Evolutionary conservation across 2,888 invertebrate species (phyloP).

Genomic region (Phrixothrix hirtus): DNA sequence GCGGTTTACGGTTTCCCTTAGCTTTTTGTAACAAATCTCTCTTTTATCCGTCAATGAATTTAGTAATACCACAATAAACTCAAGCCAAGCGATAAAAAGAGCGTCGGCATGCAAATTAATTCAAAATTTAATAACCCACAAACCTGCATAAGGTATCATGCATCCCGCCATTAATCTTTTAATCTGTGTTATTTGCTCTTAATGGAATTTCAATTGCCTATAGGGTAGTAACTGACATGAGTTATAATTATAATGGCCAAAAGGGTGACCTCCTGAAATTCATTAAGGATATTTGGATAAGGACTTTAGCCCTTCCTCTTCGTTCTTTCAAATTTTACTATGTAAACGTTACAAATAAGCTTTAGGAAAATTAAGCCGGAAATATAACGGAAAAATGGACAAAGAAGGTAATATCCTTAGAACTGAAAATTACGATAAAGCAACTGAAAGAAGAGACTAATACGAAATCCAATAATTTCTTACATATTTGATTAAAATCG

Average conservation of each 20-base stretch:
- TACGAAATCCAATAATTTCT: too few relatives aligned
- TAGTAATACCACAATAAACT: slow-evolving; percentile 18
- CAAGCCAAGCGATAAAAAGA: slow-evolving; percentile 15
- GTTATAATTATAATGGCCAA: slow-evolving; percentile 24
- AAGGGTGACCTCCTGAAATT: slow-evolving; percentile 20
- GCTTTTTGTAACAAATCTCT: slow-evolving; percentile 9
- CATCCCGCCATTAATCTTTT: slow-evolving; percentile 31
- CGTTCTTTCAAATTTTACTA: too few relatives aligned
- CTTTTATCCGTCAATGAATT: slow-evolving; percentile 10
- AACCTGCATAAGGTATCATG: slow-evolving; percentile 26
- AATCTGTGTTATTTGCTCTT: slow-evolving; percentile 31
- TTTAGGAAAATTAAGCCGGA: too few relatives aligned
- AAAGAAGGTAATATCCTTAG: too few relatives aligned
- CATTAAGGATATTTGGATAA: too few relatives aligned
- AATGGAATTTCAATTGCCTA: slow-evolving; percentile 30
- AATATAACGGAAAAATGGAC: too few relatives aligned
- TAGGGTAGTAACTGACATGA: slow-evolving; percentile 20
- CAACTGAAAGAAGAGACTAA: too few relatives aligned
- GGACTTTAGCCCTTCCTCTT: too few relatives aligned
- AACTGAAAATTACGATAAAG: too few relatives aligned
- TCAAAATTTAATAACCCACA: slow-evolving; percentile 26
- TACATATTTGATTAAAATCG: slow-evolving; percentile 32
- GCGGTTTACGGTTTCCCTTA: not conserved
- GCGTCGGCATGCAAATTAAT: slow-evolving; percentile 10
- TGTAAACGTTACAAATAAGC: too few relatives aligned